phyloP scores from a whole-genome alignment of 2,797 vertebrate genomes.

The Trematomus bernacchii region DNA sequence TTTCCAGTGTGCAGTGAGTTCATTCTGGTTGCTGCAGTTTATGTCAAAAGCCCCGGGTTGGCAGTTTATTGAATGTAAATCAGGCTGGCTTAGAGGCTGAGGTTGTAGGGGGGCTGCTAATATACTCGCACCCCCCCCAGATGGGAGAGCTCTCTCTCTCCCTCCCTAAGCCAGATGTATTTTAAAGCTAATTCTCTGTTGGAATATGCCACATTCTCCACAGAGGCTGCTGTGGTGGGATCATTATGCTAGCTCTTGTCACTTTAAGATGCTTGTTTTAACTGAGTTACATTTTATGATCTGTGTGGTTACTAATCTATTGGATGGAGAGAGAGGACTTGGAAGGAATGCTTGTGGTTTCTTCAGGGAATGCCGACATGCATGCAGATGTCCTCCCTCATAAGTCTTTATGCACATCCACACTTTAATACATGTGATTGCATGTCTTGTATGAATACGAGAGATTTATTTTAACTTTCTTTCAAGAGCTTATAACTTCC shows the following conservation, averaged over 20 bases:
- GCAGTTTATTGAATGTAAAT: slow-evolving; percentile 78
- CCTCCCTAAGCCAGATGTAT: slow-evolving; percentile 48
- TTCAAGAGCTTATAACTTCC: neutral
- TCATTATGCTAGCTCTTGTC: slow-evolving; percentile 54
- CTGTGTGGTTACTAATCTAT: slow-evolving; percentile 55
- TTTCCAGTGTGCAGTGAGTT: slow-evolving; percentile 53
- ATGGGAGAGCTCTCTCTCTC: slow-evolving; percentile 47
- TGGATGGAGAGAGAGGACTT: slow-evolving; percentile 40
- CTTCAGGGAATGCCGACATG: slow-evolving; percentile 20
- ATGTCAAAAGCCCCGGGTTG: slow-evolving; percentile 64
- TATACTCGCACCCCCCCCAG: slow-evolving; percentile 51
- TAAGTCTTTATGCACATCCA: slow-evolving; percentile 10
- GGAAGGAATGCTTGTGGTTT: slow-evolving; percentile 49
- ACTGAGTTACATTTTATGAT: slow-evolving; percentile 44
- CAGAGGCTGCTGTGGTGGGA: slow-evolving; percentile 43
- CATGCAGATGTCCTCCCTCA: slow-evolving; percentile 24
- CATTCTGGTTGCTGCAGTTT: slow-evolving; percentile 60
- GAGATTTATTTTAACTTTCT: slow-evolving; percentile 15
- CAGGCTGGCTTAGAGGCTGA: slow-evolving; percentile 64
- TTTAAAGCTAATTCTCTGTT: slow-evolving; percentile 60
- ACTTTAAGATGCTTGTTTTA: slow-evolving; percentile 61
- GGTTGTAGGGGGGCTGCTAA: slow-evolving; percentile 65
- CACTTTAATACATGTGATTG: slow-evolving; percentile 18
- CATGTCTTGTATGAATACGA: neutral
- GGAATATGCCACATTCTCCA: slow-evolving; percentile 59